Evolutionary conservation across 1,140 invertebrate species (phyloP), one percentile per base, ranked within the genome.

Genomic region (Helicoverpa armigera): DNA sequence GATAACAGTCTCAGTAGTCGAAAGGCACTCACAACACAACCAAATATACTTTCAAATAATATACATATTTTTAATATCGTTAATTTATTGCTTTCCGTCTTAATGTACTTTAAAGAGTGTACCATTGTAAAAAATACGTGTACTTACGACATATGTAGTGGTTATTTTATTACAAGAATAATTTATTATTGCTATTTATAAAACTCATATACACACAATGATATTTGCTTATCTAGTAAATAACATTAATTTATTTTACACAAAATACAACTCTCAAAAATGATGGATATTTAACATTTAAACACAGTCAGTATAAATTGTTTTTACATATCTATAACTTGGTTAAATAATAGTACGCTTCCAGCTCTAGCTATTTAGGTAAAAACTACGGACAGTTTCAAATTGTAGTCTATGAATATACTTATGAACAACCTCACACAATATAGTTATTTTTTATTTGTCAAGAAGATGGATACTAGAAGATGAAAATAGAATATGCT

Each of bases 1-100:
- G 83, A 89, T 82, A 91, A 91, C 86, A 91, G 88, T 91, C 86
- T 91, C 70, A 58, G 74, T 80, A 83, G 72, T 67, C 18, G 63
- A 18, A 82, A 81, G 76, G 82, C 76, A 82, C 80, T 84, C 84
- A 85, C 83, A 65, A 77, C 75, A 77, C 75, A 88, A 88, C 85
- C 85, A 80, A 53, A 78, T 82, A 50, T 51, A 82, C 29, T 54
- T 56, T 31, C 29, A 16, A 77, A 63, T 67, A 80, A 54, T 81
- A 14, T 53, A 61, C n/a, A 29, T 51, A 12, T 58, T 48, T 16
- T 74, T 60, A 18, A 48, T 67, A 48, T 16, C 11, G 18, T 48
- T 48, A 67, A 67, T 48, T 67, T 67, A 67, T 67, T 67, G 63
- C 63, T 67, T 18, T 67, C 48, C 58, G 18, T 29, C 23, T 60